Evolutionary conservation across 2,888 invertebrate genomes (phyloP), one percentile per base, ranked within the genome.

Genomic region (Rugalucina vietnamica): DNA sequence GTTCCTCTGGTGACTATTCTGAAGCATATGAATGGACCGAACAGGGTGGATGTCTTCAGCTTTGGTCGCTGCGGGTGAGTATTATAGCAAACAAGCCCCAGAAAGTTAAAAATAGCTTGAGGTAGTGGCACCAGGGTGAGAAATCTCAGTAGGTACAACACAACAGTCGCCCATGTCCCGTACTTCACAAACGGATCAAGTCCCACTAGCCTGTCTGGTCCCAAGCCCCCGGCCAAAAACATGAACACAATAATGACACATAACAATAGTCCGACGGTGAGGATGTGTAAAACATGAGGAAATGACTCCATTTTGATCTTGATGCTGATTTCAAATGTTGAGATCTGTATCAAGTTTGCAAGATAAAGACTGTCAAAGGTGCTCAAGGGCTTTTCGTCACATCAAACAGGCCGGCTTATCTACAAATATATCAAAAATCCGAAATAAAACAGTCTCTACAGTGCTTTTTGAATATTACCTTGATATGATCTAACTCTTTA

Each of bases 11-110:
- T 91, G 2, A 91, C 91, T 14, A 91, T 90, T n/a, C 91, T 79
- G 71, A 91, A 91, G 81, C 91, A 91, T 10, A 91, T 88, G 36
- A 90, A 91, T n/a, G 91, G 91, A 49, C 90, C 91, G 72, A 92
- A 89, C 18, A 92, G 77, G 1, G 91, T 91, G 0, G 92, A 91
- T 8, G 89, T 86, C 73, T 92, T 91, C 27, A 93, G 79, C 39
- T 89, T 90, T 4, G 93, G 93, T 60, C 88, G 89, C 27, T 79
- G 76, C 4, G 92, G 91, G 80, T 90, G 91, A 24, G 90, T 90
- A 77, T 91, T 92, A 77, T 88, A 92, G 50, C 84, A 86, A 14
- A 92, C 82, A 8, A 93, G 82, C 29, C 93, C 93, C 12, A 92
- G 79, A 60, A 91, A 91, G 81, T 93, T 93, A 54, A 89, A 89